Conservation (phyloP, 2,888 invertebrate species). For the Metellina segmentata region DNA sequence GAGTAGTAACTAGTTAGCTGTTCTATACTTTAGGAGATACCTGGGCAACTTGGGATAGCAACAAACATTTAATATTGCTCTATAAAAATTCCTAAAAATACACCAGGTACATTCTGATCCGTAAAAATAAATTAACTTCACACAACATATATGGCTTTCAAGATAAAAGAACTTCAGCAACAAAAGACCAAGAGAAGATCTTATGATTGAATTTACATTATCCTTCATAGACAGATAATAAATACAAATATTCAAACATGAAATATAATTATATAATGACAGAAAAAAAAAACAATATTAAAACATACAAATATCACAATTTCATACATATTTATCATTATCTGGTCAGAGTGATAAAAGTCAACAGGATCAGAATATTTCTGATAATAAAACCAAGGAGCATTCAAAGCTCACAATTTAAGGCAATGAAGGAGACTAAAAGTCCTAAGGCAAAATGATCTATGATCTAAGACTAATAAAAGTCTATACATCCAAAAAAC, state of each 20-base stretch:
- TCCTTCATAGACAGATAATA: no score
- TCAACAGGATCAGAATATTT: constrained; percentile 50
- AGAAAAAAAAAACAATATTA: not conserved
- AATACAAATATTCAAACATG: no score
- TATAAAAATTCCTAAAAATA: constrained; percentile 31
- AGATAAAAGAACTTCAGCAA: not conserved
- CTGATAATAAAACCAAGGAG: constrained; percentile 44
- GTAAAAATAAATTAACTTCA: not conserved
- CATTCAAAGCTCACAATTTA: constrained; percentile 51
- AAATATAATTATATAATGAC: no score
- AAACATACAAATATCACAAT: not conserved
- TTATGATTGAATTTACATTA: not conserved
- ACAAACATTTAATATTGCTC: constrained; percentile 52
- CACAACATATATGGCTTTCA: not conserved
- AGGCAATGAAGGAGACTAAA: constrained; percentile 65
- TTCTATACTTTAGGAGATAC: not conserved
- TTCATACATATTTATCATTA: not conserved
- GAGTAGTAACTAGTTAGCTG: no score
- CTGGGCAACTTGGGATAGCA: constrained; percentile 34
- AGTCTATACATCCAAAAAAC: constrained; percentile 49
- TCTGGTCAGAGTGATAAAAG: not conserved
- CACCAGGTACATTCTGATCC: constrained; percentile 56
- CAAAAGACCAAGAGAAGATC: not conserved
- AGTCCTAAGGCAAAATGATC: constrained; percentile 66
- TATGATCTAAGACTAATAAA: constrained; percentile 35